These are phyloP conservation scores for Cenopis cana DNA, from an alignment of 2,888 invertebrate genomes.

Conservation along the genomic window DNA sequence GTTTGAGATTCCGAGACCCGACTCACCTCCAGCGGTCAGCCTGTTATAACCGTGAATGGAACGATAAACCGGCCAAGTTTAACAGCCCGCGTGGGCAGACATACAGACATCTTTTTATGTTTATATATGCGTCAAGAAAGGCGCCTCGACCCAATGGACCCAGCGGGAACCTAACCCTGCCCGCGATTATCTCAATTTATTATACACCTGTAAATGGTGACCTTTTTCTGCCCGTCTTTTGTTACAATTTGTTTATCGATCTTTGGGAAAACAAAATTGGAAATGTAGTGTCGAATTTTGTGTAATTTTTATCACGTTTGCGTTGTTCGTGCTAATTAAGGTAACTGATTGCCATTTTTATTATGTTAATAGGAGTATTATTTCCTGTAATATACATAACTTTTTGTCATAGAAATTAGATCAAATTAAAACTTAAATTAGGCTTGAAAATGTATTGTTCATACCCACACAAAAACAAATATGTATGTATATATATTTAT, in stretches of 20 bases:
- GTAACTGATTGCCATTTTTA: conserved; percentile 10
- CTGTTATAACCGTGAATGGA: conserved; percentile 67
- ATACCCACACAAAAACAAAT: neutral
- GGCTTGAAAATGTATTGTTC: too few species aligned
- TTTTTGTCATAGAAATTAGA: neutral
- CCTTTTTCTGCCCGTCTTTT: conserved; percentile 50
- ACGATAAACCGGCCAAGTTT: conserved; percentile 75
- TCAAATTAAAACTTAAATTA: too few species aligned
- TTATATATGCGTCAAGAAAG: conserved; percentile 73
- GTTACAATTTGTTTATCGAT: conserved; percentile 45
- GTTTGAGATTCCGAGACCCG: conserved; percentile 52
- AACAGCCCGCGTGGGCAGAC: conserved; percentile 73
- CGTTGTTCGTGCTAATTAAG: conserved; percentile 11
- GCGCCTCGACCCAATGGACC: conserved; percentile 70
- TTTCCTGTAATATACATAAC: neutral
- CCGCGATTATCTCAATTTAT: conserved; percentile 74
- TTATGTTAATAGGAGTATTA: neutral
- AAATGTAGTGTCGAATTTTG: conserved; percentile 20
- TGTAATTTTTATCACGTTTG: conserved; percentile 18
- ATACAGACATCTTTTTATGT: conserved; percentile 65
- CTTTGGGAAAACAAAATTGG: conserved; percentile 29
- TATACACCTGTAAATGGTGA: conserved; percentile 65
- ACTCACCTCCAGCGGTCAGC: conserved; percentile 65
- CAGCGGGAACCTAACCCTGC: conserved; percentile 69
- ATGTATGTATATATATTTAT: too few species aligned